phyloP scores from a whole-genome alignment of 2,113 vertebrate genomes.

The Acinonyx jubatus region DNA sequence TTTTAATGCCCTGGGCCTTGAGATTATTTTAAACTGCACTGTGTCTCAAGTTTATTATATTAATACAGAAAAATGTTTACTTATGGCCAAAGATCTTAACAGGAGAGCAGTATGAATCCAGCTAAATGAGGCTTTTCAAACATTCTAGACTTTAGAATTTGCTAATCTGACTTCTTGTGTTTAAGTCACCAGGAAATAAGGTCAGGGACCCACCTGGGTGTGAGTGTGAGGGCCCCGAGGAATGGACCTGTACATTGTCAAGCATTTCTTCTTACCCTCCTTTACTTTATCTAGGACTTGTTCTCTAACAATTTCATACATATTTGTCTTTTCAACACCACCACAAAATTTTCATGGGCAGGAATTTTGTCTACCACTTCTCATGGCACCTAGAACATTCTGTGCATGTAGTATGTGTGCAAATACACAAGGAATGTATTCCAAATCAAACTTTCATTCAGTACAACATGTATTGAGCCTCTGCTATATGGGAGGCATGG shows the following conservation, averaged over 20 bases:
- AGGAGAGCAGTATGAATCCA: neutral
- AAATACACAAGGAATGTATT: neutral
- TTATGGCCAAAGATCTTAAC: neutral
- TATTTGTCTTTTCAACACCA: neutral
- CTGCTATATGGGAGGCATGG: neutral
- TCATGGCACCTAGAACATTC: neutral
- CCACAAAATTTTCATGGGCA: neutral
- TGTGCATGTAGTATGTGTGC: neutral
- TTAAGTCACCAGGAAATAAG: neutral
- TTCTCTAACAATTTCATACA: neutral
- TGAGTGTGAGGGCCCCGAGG: neutral
- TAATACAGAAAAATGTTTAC: neutral
- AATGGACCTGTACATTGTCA: neutral
- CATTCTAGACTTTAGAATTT: neutral
- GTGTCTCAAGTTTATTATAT: neutral
- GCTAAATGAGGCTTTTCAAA: neutral
- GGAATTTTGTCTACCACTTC: neutral
- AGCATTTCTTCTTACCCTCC: neutral
- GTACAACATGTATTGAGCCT: neutral
- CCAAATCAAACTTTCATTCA: neutral
- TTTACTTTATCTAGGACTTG: neutral
- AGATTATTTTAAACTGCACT: neutral
- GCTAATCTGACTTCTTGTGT: neutral
- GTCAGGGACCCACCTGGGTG: neutral
- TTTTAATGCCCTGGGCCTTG: neutral